Percentiles rank a stretch among this genome's conserved stretches.
phyloP scores from a whole-genome alignment of 1,140 invertebrate species.

The Caerostris darwini region DNA sequence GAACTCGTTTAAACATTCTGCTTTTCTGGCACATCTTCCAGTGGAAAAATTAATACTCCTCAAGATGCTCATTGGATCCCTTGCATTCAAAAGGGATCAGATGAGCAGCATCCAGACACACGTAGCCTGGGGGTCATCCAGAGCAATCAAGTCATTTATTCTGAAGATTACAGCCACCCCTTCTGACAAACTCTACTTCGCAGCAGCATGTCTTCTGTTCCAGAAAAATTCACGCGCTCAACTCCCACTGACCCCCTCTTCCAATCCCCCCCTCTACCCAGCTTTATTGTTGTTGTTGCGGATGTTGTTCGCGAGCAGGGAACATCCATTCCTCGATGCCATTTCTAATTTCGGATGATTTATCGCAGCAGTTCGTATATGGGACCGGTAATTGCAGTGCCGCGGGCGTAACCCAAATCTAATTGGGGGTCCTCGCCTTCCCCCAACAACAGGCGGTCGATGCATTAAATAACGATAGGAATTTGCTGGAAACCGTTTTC shows the following conservation, averaged over 20 bases:
- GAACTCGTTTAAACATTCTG: no score
- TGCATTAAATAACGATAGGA: constrained; percentile 55
- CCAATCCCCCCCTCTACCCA: neutral
- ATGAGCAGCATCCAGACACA: neutral
- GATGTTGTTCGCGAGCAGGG: constrained; percentile 8
- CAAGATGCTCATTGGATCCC: no score
- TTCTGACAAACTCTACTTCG: neutral
- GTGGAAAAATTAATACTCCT: no score
- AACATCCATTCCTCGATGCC: constrained; percentile 41
- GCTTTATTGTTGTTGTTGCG: constrained; percentile 34
- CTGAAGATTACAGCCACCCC: neutral
- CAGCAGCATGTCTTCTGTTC: neutral
- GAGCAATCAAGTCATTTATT: neutral
- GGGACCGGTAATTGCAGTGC: constrained; percentile 34
- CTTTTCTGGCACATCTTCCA: no score
- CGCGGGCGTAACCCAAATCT: constrained; percentile 45
- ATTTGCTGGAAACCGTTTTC: constrained; percentile 22
- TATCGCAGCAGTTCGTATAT: constrained; percentile 45
- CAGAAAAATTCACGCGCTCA: neutral
- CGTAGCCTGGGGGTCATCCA: neutral
- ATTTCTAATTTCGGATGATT: constrained; percentile 56
- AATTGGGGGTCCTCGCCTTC: constrained; percentile 1
- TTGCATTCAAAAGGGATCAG: no score
- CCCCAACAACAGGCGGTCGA: constrained; percentile 30
- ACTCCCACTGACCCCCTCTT: neutral